These are phyloP conservation scores for Empis livida DNA, from an alignment of 2,888 invertebrate species.

Conservation along the genomic window DNA sequence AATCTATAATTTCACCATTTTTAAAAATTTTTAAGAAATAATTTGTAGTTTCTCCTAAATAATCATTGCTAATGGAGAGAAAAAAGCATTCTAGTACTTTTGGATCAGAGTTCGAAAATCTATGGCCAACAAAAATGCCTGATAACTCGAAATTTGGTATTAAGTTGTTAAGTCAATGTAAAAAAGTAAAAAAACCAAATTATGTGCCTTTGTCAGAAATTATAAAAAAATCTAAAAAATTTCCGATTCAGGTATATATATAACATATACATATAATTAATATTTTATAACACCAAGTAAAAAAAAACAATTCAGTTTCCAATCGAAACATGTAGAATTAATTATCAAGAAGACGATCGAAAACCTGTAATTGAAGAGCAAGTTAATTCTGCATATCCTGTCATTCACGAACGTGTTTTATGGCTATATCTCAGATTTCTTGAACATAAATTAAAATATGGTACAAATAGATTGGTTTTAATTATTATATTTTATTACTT, in stretches of 20 bases:
- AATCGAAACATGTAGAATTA: slow-evolving; percentile 12
- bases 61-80: too few species aligned
- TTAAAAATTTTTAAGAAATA: too few species aligned
- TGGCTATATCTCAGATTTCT: slow-evolving; percentile 46
- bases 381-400: slow-evolving; percentile 43
- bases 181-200: not conserved
- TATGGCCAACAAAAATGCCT: not conserved
- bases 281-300: too few species aligned
- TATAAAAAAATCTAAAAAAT: slow-evolving; percentile 6
- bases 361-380: slow-evolving; percentile 11
- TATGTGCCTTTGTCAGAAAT: slow-evolving; percentile 1
- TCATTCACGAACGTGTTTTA: slow-evolving; percentile 48
- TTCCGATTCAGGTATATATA: slow-evolving; percentile 8
- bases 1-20: too few species aligned
- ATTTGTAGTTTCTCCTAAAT: too few species aligned
- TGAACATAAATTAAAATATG: slow-evolving; percentile 38
- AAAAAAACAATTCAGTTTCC: slow-evolving; percentile 15
- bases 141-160: not conserved
- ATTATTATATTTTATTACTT: not conserved
- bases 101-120: not conserved
- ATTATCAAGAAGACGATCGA: slow-evolving; percentile 12
- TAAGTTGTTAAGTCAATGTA: not conserved
- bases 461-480: too few species aligned
- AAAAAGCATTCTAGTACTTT: not conserved
- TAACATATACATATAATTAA: too few species aligned